Evolutionary conservation across 2,797 vertebrate genomes (phyloP).

Genomic region (Chelidonichthys spinosus): DNA sequence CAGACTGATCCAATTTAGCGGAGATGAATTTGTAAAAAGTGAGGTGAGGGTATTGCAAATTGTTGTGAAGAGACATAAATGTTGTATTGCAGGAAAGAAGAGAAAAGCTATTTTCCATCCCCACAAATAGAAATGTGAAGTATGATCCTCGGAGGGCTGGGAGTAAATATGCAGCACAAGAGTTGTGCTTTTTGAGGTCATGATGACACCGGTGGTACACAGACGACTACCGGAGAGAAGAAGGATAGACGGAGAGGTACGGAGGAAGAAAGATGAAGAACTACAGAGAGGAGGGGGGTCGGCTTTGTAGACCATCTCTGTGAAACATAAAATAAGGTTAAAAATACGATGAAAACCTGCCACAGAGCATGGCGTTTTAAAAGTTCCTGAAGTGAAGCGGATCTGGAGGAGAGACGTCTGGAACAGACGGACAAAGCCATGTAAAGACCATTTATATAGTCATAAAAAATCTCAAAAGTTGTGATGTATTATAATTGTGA

Average conservation of each 20-base stretch:
- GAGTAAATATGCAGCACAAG: slow-evolving; percentile 10
- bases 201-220: not conserved
- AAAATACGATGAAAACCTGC: not conserved
- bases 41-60: slow-evolving; percentile 5
- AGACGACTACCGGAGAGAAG: slow-evolving; percentile 1
- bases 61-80: not conserved
- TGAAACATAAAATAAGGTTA: slow-evolving; percentile 21
- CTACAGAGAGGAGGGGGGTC: not conserved
- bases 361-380: slow-evolving; percentile 7
- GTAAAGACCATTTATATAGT: too few species aligned
- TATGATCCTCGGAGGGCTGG: not conserved
- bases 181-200: not conserved
- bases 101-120: not conserved
- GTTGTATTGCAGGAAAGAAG: not conserved
- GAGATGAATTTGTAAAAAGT: slow-evolving; percentile 13
- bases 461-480: too few species aligned
- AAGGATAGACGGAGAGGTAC: not conserved
- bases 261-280: slow-evolving; percentile 15
- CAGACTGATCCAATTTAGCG: slow-evolving; percentile 36
- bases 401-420: too few species aligned
- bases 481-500: too few species aligned
- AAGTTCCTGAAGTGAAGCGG: slow-evolving; percentile 2
- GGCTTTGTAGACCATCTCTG: slow-evolving; percentile 27
- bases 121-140: not conserved
- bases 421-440: too few species aligned